phyloP scores from a whole-genome alignment of 2,888 invertebrate genomes.

The Lycophotia porphyrea region DNA sequence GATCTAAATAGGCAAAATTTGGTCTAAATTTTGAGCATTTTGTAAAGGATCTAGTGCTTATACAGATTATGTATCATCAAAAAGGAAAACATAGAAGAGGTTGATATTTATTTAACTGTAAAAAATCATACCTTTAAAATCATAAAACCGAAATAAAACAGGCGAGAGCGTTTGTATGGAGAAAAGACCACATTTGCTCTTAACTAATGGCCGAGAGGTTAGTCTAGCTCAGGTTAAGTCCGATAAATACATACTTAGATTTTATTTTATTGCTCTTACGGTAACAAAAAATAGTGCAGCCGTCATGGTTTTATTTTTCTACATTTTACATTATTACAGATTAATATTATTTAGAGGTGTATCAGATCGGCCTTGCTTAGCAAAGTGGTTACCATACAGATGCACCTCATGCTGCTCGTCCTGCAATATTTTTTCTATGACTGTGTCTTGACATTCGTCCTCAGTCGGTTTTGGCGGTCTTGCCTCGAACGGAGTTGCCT shows the following conservation, averaged over 20 bases:
- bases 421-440: constrained; percentile 57
- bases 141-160: too few relatives aligned
- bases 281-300: not conserved
- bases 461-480: not conserved
- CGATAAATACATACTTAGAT: not conserved
- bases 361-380: not conserved
- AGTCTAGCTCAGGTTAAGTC: not conserved
- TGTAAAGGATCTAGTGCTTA: too few relatives aligned
- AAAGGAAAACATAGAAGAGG: too few relatives aligned
- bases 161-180: too few relatives aligned
- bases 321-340: constrained; percentile 45
- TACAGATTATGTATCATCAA: too few relatives aligned
- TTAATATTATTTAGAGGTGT: constrained; percentile 61
- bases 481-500: not conserved
- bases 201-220: too few relatives aligned
- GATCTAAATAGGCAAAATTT: too few relatives aligned
- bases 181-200: too few relatives aligned
- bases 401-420: constrained; percentile 45
- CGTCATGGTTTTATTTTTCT: constrained; percentile 15
- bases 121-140: too few relatives aligned
- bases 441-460: not conserved
- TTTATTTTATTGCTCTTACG: not conserved
- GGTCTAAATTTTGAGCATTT: too few relatives aligned
- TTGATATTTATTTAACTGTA: too few relatives aligned
- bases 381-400: constrained; percentile 63